Base-by-base conservation (phyloP, 64 coral and sea anemone species). In the Stylophora pistillata region DNA sequence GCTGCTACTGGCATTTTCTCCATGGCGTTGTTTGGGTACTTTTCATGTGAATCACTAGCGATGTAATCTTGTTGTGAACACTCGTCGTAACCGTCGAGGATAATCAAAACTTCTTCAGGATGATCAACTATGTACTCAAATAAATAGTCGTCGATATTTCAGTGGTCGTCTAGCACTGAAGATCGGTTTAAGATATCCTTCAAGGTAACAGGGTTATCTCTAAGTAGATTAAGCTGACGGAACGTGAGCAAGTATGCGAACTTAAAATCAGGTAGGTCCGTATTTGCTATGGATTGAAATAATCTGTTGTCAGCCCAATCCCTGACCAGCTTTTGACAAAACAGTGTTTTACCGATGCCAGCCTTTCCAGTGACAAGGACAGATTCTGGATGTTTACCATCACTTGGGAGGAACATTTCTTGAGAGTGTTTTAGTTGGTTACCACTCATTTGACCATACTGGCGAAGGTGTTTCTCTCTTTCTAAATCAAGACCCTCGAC, bases 191-290 rank as follows among this genome's bases (percentile, higher is more conserved):
- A 71, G 17, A 85, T 18, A 34, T 71, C 82, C 12, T 30, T 41
- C 31, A 86, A 53, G 26, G 65, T 31, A 72, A 86, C 47, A 54
- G 23, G 27, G 10, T 86, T n/a, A 12, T 86, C 53, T n/a, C 60
- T 65, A 29, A 47, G 37, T 23, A 30, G 55, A 28, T 54, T 53
- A 15, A 86, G 54, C 82, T 86, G 82, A n/a, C 82, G 61, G 30
- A 86, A 86, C 47, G 82, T 86, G 16, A 86, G 82, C 31, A 86
- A 55, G 66, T 72, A 86, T 11, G 66, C 82, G n/a, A 86, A 86
- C 53, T 86, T 86, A 27, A 72, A 86, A 53, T 72, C 26, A 17
- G 61, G 82, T 7, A 71, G 17, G 56, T 69, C 41, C 3, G 21
- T 13, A 12, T 16, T 55, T 32, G 66, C 23, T 5, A n/a, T 34